phyloP scores from a whole-genome alignment of 2,113 vertebrate species.

The Drymodes brunneopygia region DNA sequence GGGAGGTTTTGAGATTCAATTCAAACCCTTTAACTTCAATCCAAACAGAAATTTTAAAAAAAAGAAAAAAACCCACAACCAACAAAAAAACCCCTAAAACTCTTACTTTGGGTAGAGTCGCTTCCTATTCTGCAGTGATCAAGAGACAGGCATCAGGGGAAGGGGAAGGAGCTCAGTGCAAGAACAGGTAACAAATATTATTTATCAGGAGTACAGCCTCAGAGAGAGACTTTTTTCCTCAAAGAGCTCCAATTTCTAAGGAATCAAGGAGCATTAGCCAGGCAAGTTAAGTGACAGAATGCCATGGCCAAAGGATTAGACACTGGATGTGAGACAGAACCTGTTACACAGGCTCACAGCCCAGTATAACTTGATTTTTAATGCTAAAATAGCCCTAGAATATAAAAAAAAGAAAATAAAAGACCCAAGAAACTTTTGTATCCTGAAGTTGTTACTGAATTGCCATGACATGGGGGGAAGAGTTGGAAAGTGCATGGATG shows the following conservation, averaged over 20 bases:
- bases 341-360: neutral
- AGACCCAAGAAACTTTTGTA: neutral
- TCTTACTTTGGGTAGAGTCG: neutral
- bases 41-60: neutral
- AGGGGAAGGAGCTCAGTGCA: neutral
- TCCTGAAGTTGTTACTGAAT: neutral
- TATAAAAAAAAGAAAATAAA: no score
- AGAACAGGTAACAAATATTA: neutral
- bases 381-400: neutral
- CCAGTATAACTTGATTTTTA: neutral
- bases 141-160: neutral
- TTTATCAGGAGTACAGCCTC: neutral
- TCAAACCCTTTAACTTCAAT: neutral
- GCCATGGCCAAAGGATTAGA: neutral
- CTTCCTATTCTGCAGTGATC: neutral
- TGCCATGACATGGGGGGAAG: neutral
- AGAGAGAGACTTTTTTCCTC: neutral
- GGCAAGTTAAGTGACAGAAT: neutral
- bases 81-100: neutral
- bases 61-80: fast-evolving
- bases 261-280: neutral
- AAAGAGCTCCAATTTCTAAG: neutral
- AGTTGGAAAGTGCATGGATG: neutral
- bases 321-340: neutral
- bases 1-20: neutral